These are phyloP conservation scores for Paragorgia papillata DNA, from an alignment of 92 coral and sea anemone genomes.

Conservation along the genomic window DNA sequence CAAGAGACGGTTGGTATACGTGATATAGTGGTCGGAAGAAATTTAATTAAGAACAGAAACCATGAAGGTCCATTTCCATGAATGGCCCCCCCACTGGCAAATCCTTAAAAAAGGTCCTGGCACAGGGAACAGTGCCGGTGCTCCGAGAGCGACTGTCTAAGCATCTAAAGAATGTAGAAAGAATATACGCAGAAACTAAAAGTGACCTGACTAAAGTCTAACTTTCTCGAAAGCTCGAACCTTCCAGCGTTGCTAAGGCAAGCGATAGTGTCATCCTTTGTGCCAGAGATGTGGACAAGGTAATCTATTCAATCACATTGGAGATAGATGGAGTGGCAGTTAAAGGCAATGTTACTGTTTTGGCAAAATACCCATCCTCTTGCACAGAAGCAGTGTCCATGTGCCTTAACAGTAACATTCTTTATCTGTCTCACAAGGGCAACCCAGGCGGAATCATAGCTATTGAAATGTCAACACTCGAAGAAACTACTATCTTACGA, in stretches of 20 bases:
- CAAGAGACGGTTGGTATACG: too few species aligned
- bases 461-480: conserved; percentile 60
- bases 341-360: conserved; percentile 36
- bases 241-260: conserved; percentile 22
- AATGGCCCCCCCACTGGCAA: too few species aligned
- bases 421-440: conserved; percentile 65
- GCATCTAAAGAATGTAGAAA: conserved; percentile 40
- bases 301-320: conserved; percentile 40
- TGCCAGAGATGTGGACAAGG: conserved; percentile 51
- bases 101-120: too few species aligned
- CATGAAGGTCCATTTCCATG: too few species aligned
- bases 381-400: conserved; percentile 44
- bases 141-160: conserved; percentile 18
- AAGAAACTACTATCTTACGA: conserved; percentile 41
- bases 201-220: conserved; percentile 49
- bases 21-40: too few species aligned
- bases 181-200: too few species aligned
- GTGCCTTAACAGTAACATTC: conserved; percentile 52
- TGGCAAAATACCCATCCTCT: conserved; percentile 42
- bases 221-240: too few species aligned
- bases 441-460: conserved; percentile 58
- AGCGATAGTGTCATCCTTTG: conserved; percentile 45
- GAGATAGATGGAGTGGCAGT: conserved; percentile 58
- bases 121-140: too few species aligned
- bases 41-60: too few species aligned